These are phyloP conservation scores for Drosophila picticornis DNA, from an alignment of 2,888 invertebrate genomes.

Conservation along the genomic window DNA sequence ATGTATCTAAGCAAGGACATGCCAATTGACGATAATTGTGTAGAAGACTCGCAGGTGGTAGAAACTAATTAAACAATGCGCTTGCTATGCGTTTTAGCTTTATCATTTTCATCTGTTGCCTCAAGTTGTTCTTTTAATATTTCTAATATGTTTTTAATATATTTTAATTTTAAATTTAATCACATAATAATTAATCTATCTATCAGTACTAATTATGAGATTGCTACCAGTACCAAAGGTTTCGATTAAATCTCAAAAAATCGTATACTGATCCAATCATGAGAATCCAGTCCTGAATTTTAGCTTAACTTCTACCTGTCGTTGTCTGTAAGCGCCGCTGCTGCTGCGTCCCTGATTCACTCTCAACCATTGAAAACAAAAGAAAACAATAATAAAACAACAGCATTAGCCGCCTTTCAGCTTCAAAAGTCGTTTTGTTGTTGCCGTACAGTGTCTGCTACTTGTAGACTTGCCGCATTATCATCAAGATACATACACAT, in stretches of 20 bases:
- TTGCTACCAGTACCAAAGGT: not conserved
- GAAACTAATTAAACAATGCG: constrained; percentile 7
- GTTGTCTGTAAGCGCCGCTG: constrained; percentile 3
- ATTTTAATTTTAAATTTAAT: not conserved
- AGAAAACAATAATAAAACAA: constrained; percentile 11
- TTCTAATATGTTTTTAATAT: not conserved
- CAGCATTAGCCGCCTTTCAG: not conserved
- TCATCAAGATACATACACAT: constrained; percentile 42
- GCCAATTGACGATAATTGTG: constrained; percentile 16
- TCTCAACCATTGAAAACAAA: constrained; percentile 28
- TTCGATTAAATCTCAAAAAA: not conserved
- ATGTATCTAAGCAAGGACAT: not conserved
- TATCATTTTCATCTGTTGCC: not conserved
- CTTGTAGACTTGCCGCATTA: constrained; percentile 63
- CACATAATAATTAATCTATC: not conserved
- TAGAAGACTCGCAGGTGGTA: constrained; percentile 8
- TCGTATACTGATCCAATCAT: not conserved
- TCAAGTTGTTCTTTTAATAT: not conserved
- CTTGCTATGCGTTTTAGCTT: not conserved
- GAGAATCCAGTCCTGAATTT: constrained; percentile 4
- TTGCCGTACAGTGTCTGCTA: constrained; percentile 46
- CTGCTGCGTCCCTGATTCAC: constrained; percentile 5
- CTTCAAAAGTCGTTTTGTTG: constrained; percentile 38
- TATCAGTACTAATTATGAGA: not conserved
- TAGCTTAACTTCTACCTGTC: not conserved